Conservation (phyloP, 1,140 invertebrate species). For the Lysiphlebus fabarum region DNA sequence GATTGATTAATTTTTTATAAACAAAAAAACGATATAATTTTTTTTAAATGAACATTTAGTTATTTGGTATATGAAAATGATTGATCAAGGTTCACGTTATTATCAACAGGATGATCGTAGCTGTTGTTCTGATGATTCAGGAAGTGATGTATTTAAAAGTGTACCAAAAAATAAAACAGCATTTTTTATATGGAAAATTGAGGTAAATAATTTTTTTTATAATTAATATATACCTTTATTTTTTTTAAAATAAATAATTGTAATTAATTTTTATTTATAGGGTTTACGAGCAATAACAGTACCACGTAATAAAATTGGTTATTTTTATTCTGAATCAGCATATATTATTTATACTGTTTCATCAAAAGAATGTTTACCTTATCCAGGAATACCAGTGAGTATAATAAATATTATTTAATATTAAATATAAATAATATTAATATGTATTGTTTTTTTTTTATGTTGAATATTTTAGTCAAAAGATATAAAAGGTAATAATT, state of each 20-base stretch:
- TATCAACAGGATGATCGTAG: slow-evolving; percentile 44
- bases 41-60: slow-evolving; percentile 13
- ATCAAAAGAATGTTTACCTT: slow-evolving; percentile 51
- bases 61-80: slow-evolving; percentile 10
- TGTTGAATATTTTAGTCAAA: no score
- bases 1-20: no score
- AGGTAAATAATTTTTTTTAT: slow-evolving; percentile 56
- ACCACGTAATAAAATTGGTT: slow-evolving; percentile 75
- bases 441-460: slow-evolving; percentile 4
- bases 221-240: not conserved
- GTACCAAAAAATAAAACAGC: slow-evolving; percentile 69
- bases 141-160: slow-evolving; percentile 65
- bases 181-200: slow-evolving; percentile 79
- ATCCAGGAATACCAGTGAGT: slow-evolving; percentile 49
- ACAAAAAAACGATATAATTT: slow-evolving; percentile 7
- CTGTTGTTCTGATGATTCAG: slow-evolving; percentile 47
- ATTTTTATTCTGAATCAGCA: slow-evolving; percentile 80
- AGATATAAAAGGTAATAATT: slow-evolving; percentile 50
- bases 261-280: not conserved
- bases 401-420: not conserved
- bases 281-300: slow-evolving; percentile 74
- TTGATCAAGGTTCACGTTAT: slow-evolving; percentile 15
- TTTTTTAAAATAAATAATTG: slow-evolving; percentile 7
- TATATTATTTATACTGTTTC: slow-evolving; percentile 83
- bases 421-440: slow-evolving; percentile 1